Evolutionary conservation across 2,888 invertebrate species (phyloP).

Genomic region (Bursaphelenchus okinawaensis): DNA sequence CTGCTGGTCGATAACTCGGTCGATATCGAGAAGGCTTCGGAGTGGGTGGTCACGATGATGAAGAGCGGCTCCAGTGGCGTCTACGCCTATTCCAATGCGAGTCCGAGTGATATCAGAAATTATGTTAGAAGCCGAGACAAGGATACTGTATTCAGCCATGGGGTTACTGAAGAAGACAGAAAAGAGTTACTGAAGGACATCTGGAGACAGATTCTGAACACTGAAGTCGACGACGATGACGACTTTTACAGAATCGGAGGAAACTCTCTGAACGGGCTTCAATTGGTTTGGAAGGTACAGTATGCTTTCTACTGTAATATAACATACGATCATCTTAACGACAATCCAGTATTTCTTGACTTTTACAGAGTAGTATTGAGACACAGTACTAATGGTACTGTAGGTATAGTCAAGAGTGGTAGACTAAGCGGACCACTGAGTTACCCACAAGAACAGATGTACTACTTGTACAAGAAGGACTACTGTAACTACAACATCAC

Average conservation of each 20-base stretch:
- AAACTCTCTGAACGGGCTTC: constrained; percentile 47
- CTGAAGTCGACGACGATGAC: constrained; percentile 13
- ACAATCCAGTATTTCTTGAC: constrained; percentile 31
- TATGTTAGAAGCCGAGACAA: background rate
- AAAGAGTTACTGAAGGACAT: background rate
- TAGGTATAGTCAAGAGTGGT: background rate
- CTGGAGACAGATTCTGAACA: constrained; percentile 14
- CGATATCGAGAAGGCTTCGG: background rate
- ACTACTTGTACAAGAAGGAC: background rate
- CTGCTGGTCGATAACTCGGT: constrained; percentile 9
- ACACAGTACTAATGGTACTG: background rate
- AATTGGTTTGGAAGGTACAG: constrained; percentile 45
- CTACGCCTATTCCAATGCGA: constrained; percentile 14
- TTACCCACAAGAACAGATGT: constrained; percentile 48
- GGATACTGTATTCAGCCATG: background rate
- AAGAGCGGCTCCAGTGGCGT: background rate
- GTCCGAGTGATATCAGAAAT: constrained; percentile 10
- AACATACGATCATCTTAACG: constrained; percentile 33
- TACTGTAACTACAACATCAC: constrained; percentile 41
- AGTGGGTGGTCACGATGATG: constrained; percentile 5
- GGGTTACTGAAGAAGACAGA: background rate
- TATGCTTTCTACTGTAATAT: constrained; percentile 19
- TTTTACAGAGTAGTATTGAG: constrained; percentile 17
- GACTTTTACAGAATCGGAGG: constrained; percentile 50
- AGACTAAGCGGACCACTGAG: constrained; percentile 26